Percentiles rank a stretch among this genome's conserved stretches.
These are phyloP conservation scores for Tetheella fluctuosa DNA, from an alignment of 2,888 invertebrate species.

Conservation along the genomic window DNA sequence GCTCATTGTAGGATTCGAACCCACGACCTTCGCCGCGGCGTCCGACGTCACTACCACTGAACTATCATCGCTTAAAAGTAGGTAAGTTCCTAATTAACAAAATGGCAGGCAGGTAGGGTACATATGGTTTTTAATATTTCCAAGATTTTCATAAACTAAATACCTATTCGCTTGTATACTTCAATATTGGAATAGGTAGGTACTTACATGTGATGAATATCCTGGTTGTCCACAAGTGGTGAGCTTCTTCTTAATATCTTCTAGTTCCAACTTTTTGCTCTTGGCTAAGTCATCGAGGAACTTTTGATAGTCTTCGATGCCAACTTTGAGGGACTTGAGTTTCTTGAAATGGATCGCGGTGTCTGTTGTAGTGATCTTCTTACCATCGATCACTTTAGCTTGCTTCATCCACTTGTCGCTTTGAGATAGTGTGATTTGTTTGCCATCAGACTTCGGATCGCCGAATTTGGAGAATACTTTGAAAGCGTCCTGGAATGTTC, in stretches of 20 bases:
- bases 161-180: background rate
- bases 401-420: constrained; percentile 98
- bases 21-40: no score
- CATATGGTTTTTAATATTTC: no score
- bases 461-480: constrained; percentile 94
- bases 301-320: constrained; percentile 90
- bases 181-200: background rate
- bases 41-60: no score
- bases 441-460: constrained; percentile 93
- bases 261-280: constrained; percentile 90
- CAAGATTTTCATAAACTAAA: no score
- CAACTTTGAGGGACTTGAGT: constrained; percentile 91
- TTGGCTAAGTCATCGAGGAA: constrained; percentile 94
- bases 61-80: no score
- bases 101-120: no score
- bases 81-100: no score
- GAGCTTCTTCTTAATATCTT: constrained; percentile 92
- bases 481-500: constrained; percentile 87
- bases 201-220: constrained; percentile 71
- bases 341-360: constrained; percentile 96
- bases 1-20: no score
- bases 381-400: constrained; percentile 90
- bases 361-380: constrained; percentile 94
- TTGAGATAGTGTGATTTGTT: constrained; percentile 93
- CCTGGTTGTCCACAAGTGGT: constrained; percentile 92